Conservation (phyloP, 2,113 vertebrate genomes). For the Scomber colias region DNA sequence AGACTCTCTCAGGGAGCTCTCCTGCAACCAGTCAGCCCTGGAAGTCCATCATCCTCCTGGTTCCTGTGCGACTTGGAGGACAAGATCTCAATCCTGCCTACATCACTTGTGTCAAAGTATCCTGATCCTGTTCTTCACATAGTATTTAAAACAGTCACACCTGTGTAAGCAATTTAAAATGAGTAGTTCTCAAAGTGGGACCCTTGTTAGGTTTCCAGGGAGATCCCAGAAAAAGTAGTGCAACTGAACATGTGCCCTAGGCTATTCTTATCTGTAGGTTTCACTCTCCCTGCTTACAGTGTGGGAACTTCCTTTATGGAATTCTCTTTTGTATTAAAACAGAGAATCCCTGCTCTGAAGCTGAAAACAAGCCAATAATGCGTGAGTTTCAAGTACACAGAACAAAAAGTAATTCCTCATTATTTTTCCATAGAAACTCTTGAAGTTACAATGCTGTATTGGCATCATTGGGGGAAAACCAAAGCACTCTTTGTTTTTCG, state of each 20-base stretch:
- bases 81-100: slow-evolving; percentile 90
- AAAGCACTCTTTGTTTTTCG: slow-evolving; percentile 91
- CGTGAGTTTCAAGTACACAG: background rate
- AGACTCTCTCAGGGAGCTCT: background rate
- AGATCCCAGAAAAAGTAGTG: background rate
- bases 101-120: slow-evolving; percentile 89
- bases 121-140: background rate
- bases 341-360: background rate
- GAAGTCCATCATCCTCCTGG: slow-evolving; percentile 90
- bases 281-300: background rate
- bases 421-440: slow-evolving; percentile 84
- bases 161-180: background rate
- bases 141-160: background rate
- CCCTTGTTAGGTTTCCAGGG: background rate
- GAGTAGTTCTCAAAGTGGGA: background rate
- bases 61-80: slow-evolving; percentile 91
- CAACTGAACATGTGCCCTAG: background rate
- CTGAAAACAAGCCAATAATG: background rate
- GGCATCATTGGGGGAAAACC: slow-evolving; percentile 95
- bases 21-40: slow-evolving; percentile 70
- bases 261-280: background rate
- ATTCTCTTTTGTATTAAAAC: background rate
- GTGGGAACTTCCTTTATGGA: too few relatives aligned
- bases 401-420: background rate
- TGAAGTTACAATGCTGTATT: slow-evolving; percentile 87